Percentiles rank a stretch among this genome's conserved stretches.
These are phyloP conservation scores for Ciona savignyi DNA, from an alignment of 23 tunicate species.

Conservation along the genomic window DNA sequence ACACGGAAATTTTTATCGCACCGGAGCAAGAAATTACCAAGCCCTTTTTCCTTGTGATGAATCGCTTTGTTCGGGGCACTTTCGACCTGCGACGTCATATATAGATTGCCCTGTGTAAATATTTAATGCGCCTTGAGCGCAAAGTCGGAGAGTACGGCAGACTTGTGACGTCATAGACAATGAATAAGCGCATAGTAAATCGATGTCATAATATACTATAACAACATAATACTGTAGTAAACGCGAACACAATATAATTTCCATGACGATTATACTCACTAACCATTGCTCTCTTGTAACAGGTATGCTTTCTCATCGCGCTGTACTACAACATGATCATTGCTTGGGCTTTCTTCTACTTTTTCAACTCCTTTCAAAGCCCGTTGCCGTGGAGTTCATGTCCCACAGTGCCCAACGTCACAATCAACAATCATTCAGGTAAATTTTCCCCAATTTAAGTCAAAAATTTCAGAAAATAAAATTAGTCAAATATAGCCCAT, in stretches of 20 bases:
- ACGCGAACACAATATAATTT: no score
- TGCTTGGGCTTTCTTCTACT: slow-evolving; percentile 93
- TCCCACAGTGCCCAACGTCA: slow-evolving; percentile 31
- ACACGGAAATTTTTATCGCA: no score
- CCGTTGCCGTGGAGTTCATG: slow-evolving; percentile 81
- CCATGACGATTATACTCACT: no score
- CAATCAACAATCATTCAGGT: slow-evolving; percentile 12
- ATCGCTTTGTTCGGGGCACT: no score
- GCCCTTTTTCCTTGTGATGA: no score
- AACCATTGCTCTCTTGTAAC: slow-evolving; percentile 7
- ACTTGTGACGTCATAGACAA: neutral
- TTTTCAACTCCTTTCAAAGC: slow-evolving; percentile 74
- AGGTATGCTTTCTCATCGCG: slow-evolving; percentile 96
- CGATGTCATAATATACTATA: no score
- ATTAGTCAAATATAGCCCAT: neutral
- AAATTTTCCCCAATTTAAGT: neutral
- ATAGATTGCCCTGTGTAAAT: neutral
- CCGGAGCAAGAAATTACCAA: no score
- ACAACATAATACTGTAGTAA: no score
- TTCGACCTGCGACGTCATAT: neutral
- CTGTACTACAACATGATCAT: slow-evolving; percentile 94
- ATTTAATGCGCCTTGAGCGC: neutral
- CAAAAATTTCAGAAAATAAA: neutral
- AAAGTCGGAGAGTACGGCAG: neutral
- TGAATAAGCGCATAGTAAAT: neutral